Base-by-base conservation (phyloP, 2,113 vertebrate genomes). In the Clupea harengus region DNA sequence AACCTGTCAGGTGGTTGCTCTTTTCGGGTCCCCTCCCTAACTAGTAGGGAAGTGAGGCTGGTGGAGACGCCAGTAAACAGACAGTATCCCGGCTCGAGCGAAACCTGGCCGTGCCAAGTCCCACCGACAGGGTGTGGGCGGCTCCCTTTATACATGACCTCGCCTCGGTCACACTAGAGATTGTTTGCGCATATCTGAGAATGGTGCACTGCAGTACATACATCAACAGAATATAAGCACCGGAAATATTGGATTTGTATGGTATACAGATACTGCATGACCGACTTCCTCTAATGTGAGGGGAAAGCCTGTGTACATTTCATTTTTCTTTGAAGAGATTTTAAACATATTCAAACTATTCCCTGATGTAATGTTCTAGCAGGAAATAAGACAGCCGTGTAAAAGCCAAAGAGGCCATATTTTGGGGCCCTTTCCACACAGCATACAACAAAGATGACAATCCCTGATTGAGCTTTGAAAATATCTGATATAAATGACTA, bases 11-110 rank as follows among this genome's bases (percentile, higher is more conserved):
- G 82, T 67, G n/a, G 9, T 13, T 67, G 50, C 86, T 87, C 72
- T 86, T 86, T 83, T 45, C 39, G 54, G 81, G 67, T 88, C 81
- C 85, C 52, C 32, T 84, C 60, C 83, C 72, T 85, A 89, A 88
- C 85, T 46, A 85, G 72, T 80, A 44, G 82, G 49, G 47, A 67
- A 60, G 28, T 78, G 49, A 67, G 54, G 78, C 47, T 83, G 2
- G 8, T 17, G 28, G 81, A 85, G 60, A 83, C n/a, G 52, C 83
- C 82, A 81, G 32, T 72, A 83, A 67, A 45, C 22, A 81, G 49
- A 20, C 81, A 49, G 45, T 87, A 13, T 45, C 81, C 84, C 87
- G 10, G 60, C 39, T 45, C 17, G 84, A 25, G 87, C 25, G 47
- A 87, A 87, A 82, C 46, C 87, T 87, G 87, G 57, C 25, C 13